Conservation (phyloP, 2,113 vertebrate species). For the Serinus canaria region DNA sequence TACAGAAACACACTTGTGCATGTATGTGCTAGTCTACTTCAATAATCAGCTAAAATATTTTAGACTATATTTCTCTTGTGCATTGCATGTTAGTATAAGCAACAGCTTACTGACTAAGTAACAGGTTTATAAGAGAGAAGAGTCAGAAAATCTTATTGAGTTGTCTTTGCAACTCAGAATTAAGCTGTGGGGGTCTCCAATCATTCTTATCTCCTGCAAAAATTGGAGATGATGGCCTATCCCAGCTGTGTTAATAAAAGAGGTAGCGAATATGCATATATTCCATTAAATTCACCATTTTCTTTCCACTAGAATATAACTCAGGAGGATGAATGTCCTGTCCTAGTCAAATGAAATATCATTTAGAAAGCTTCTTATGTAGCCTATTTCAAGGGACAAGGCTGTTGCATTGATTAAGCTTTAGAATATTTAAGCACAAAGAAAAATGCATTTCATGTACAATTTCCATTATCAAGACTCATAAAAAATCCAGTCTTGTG, state of each 20-base stretch:
- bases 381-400: slow-evolving; percentile 22
- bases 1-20: background rate
- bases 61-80: background rate
- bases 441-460: background rate
- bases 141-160: background rate
- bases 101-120: background rate
- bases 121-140: background rate
- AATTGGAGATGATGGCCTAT: slow-evolving; percentile 31
- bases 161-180: slow-evolving; percentile 12
- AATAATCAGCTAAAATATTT: background rate
- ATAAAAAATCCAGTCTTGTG: background rate
- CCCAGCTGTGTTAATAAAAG: slow-evolving; percentile 41
- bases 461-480: background rate
- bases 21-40: background rate
- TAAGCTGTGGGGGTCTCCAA: background rate
- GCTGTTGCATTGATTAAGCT: slow-evolving; percentile 48
- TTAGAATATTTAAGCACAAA: slow-evolving; percentile 35
- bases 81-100: background rate
- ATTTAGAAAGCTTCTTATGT: slow-evolving; percentile 49
- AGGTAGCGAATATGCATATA: slow-evolving; percentile 27
- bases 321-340: slow-evolving; percentile 49
- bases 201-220: slow-evolving; percentile 4
- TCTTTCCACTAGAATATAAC: slow-evolving; percentile 46
- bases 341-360: slow-evolving; percentile 44
- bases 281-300: slow-evolving; percentile 42